These are phyloP conservation scores for Tachina grossa DNA, from an alignment of 2,888 invertebrate species.

Conservation along the genomic window DNA sequence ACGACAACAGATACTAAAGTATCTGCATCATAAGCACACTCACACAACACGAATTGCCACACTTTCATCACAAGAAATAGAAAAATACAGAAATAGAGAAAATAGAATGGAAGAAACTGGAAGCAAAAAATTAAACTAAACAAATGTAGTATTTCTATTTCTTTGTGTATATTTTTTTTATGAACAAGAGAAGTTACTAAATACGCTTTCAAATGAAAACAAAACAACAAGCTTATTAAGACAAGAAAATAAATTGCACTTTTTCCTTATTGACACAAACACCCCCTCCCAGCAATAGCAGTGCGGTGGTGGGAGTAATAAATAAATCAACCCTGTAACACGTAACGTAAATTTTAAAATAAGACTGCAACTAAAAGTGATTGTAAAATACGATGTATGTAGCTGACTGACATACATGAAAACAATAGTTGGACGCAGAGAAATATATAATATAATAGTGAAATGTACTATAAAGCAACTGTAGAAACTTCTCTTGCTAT, in stretches of 20 bases:
- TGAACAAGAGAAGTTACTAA: neutral
- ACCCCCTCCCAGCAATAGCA: neutral
- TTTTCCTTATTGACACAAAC: slow-evolving; percentile 33
- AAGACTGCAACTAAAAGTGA: slow-evolving; percentile 6
- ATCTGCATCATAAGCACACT: slow-evolving; percentile 9
- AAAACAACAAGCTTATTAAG: slow-evolving; percentile 37
- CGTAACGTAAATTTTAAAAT: slow-evolving; percentile 33
- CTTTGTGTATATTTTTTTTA: neutral
- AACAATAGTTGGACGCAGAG: slow-evolving; percentile 2
- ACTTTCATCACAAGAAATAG: slow-evolving; percentile 15
- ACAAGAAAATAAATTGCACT: slow-evolving; percentile 53
- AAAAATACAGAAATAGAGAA: slow-evolving; percentile 33
- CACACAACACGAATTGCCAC: slow-evolving; percentile 32
- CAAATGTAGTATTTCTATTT: neutral
- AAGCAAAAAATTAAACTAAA: neutral
- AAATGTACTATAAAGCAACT: slow-evolving; percentile 6
- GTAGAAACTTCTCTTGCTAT: neutral
- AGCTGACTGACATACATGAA: slow-evolving; percentile 36
- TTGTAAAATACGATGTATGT: slow-evolving; percentile 3
- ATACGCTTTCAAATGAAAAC: neutral
- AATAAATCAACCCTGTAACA: neutral
- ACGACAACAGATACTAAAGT: slow-evolving; percentile 10
- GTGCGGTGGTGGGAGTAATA: neutral
- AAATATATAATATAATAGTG: neutral
- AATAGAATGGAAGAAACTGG: slow-evolving; percentile 17